phyloP scores from a whole-genome alignment of 2,888 invertebrate species.

The Ctena decussata region DNA sequence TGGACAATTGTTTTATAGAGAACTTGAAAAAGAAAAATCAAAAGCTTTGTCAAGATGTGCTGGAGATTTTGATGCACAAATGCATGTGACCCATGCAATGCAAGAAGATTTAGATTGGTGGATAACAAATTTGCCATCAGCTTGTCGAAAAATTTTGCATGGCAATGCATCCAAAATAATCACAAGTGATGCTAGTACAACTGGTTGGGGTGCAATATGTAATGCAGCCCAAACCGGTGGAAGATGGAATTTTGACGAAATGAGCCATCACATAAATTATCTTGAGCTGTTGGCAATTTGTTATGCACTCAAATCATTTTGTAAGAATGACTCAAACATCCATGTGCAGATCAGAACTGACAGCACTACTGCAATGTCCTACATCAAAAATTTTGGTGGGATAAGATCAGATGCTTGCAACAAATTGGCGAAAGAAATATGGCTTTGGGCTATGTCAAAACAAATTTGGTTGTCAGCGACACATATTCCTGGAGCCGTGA shows the following conservation, averaged over 20 bases:
- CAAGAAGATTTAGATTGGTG: conserved; percentile 16
- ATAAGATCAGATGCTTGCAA: too few species aligned
- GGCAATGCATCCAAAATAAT: background rate
- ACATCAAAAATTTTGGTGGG: too few species aligned
- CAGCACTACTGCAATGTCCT: too few species aligned
- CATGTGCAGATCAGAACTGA: conserved; percentile 1
- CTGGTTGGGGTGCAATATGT: conserved; percentile 31
- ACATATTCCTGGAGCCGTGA: too few species aligned
- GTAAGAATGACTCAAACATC: background rate
- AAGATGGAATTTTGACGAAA: conserved; percentile 21
- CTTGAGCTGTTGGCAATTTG: conserved; percentile 23
- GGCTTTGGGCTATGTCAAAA: too few species aligned
- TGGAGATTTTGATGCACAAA: conserved; percentile 24
- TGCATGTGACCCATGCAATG: background rate
- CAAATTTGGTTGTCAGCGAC: too few species aligned
- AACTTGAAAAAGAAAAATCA: conserved; percentile 28
- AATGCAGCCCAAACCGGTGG: conserved; percentile 10
- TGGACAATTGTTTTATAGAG: conserved; percentile 23
- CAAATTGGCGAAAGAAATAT: too few species aligned
- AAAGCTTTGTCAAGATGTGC: background rate
- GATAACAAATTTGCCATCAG: conserved; percentile 5
- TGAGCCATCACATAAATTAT: conserved; percentile 21
- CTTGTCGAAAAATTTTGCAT: background rate
- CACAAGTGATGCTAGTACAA: conserved; percentile 3
- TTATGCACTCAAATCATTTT: conserved; percentile 23